phyloP scores from a whole-genome alignment of 2,888 invertebrate genomes.

The Aricia artaxerxes region DNA sequence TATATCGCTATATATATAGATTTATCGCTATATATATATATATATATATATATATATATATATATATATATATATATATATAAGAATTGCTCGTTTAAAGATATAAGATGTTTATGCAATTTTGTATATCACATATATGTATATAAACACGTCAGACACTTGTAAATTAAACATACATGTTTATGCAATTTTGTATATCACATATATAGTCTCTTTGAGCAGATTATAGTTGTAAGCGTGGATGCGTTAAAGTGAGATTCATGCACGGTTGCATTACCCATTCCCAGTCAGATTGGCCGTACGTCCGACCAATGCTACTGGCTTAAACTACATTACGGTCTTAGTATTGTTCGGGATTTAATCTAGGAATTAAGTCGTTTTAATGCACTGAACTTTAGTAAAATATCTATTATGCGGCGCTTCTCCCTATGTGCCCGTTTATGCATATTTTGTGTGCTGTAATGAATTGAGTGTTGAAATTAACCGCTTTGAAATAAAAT shows the following conservation, averaged over 20 bases:
- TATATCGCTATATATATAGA: no score
- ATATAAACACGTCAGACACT: neutral
- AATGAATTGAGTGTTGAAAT: neutral
- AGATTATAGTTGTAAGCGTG: slow-evolving; percentile 33
- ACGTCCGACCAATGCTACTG: slow-evolving; percentile 36
- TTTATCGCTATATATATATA: no score
- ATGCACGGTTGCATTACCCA: slow-evolving; percentile 50
- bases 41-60: no score
- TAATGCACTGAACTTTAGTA: slow-evolving; percentile 20
- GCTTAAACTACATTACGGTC: slow-evolving; percentile 35
- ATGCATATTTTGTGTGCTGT: slow-evolving; percentile 26
- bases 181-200: slow-evolving; percentile 6
- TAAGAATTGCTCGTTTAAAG: no score
- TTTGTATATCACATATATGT: no score
- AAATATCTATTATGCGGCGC: slow-evolving; percentile 26
- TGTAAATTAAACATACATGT: neutral
- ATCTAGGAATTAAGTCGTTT: slow-evolving; percentile 34
- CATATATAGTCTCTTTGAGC: slow-evolving; percentile 33
- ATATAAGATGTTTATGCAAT: no score
- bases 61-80: no score
- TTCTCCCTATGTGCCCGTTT: neutral
- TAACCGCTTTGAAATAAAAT: neutral
- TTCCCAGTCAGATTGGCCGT: slow-evolving; percentile 50
- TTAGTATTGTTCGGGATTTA: slow-evolving; percentile 37
- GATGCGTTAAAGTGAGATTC: slow-evolving; percentile 33